A percentile compares a stretch with the other conserved stretches of the same genome.
Conservation (phyloP, 2,797 vertebrate genomes). For the Nannoperca australis region DNA sequence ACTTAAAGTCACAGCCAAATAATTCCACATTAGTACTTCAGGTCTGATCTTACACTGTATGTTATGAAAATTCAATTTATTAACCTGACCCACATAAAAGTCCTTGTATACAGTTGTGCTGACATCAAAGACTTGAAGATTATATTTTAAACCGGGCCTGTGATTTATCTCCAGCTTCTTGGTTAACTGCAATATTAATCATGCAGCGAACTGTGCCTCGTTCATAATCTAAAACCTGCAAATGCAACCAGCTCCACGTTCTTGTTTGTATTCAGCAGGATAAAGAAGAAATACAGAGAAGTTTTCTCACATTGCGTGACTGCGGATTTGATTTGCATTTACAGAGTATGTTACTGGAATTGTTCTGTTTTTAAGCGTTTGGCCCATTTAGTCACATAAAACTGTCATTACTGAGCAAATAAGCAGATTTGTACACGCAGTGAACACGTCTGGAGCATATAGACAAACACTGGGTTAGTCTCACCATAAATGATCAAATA, state of each 20-base stretch:
- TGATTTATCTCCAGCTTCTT: constrained; percentile 82
- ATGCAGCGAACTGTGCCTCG: constrained; percentile 59
- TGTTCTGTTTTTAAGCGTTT: background rate
- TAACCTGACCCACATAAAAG: constrained; percentile 80
- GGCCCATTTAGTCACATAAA: background rate
- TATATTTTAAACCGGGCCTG: constrained; percentile 77
- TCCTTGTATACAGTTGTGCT: constrained; percentile 77
- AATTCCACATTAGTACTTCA: constrained; percentile 18
- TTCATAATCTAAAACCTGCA: constrained; percentile 73
- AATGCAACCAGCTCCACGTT: constrained; percentile 61
- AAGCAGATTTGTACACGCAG: background rate
- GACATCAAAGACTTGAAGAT: constrained; percentile 75
- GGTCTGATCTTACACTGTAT: constrained; percentile 36
- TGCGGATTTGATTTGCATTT: constrained; percentile 10
- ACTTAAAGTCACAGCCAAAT: constrained; percentile 15
- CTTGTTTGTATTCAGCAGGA: constrained; percentile 57
- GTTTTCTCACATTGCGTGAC: background rate
- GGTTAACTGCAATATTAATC: constrained; percentile 82
- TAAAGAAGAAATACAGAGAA: background rate
- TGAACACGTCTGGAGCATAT: background rate
- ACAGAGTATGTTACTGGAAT: background rate
- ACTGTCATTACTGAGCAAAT: background rate
- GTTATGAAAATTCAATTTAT: constrained; percentile 69
- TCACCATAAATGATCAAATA: background rate
- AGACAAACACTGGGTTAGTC: background rate